Percentiles rank a stretch among this genome's conserved stretches.
phyloP scores from a whole-genome alignment of 2,113 vertebrate species.

The Corapipo altera region DNA sequence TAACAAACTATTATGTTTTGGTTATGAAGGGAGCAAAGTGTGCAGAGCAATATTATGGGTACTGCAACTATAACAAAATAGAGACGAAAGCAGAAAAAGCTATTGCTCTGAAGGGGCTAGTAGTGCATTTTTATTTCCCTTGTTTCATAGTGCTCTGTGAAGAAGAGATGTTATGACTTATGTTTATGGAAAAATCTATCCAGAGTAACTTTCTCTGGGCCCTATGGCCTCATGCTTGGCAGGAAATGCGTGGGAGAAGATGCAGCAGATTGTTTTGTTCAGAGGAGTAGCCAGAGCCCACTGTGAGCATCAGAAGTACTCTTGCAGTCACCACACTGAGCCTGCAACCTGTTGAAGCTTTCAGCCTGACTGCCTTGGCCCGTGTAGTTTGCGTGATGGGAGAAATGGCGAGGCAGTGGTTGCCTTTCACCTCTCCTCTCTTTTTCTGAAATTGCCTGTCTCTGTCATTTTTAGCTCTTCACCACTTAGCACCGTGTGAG shows the following conservation, averaged over 20 bases:
- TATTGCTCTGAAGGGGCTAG: not conserved
- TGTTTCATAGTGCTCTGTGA: not conserved
- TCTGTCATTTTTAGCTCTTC: not conserved
- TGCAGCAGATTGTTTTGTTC: not conserved
- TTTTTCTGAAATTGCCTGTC: not conserved
- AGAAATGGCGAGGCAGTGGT: not conserved
- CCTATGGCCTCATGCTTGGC: not conserved
- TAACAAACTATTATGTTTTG: not conserved
- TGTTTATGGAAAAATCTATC: constrained; percentile 11
- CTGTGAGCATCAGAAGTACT: not conserved
- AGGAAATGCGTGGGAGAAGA: constrained; percentile 44
- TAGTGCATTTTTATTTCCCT: not conserved
- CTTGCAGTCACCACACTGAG: not conserved
- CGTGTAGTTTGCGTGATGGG: not conserved
- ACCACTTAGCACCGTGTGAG: not conserved
- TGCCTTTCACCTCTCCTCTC: not conserved
- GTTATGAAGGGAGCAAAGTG: not conserved
- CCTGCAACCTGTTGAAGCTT: not conserved
- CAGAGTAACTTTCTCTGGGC: not conserved
- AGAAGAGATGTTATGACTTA: not conserved
- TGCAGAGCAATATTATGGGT: not conserved
- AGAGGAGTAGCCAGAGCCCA: not conserved
- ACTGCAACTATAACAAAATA: not conserved
- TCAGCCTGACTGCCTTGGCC: not conserved
- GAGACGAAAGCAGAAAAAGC: not conserved